Base-by-base conservation (phyloP, 2,888 invertebrate species). In the Synanthedon myopaeformis region DNA sequence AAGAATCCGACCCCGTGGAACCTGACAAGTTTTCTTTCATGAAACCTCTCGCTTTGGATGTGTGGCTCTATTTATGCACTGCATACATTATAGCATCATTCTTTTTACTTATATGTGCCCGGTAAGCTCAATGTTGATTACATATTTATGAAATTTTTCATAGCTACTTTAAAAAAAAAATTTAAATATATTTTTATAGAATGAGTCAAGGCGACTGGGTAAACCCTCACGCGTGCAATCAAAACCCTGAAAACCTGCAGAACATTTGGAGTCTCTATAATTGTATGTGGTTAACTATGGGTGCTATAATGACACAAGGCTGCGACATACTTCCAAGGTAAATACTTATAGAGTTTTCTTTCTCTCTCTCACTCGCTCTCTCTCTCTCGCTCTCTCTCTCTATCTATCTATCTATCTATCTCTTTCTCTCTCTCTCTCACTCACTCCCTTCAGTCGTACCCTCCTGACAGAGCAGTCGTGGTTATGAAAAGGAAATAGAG, bases 181-280 rank as follows among this genome's bases (percentile, higher is more conserved):
- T 8, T 13, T 45, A 45, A n/a, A 45, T n/a, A 52, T 12, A 35
- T 54, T 55, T 54, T 79, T 82, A 52, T 72, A 94, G 96, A 73
- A 92, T 94, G 88, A 93, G 95, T 57, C 96, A 98, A 13, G 93
- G 92, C 53, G 98, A 98, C 75, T 96, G 96, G 96, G 94, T 95
- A 58, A 96, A 96, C 83, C 95, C 96, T 13, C 96, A 97, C 79
- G 96, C 96, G 0, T 96, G 96, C 76, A 93, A 95, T 68, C 89
- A 91, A 55, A 93, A 93, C 70, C 92, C 95, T 50, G 93, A 95
- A 63, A 94, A 94, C 65, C 88, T 96, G 53, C 94, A 97, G 79
- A 97, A 97, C 74, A 92, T 93, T 64, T 97, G 97, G 91, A 93
- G 90, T 63, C 82, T 94, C 60, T 90, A 92, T 80, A 98, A 97